Evolutionary conservation across 1,140 invertebrate genomes (phyloP).

Genomic region (Zelostemma sp.): DNA sequence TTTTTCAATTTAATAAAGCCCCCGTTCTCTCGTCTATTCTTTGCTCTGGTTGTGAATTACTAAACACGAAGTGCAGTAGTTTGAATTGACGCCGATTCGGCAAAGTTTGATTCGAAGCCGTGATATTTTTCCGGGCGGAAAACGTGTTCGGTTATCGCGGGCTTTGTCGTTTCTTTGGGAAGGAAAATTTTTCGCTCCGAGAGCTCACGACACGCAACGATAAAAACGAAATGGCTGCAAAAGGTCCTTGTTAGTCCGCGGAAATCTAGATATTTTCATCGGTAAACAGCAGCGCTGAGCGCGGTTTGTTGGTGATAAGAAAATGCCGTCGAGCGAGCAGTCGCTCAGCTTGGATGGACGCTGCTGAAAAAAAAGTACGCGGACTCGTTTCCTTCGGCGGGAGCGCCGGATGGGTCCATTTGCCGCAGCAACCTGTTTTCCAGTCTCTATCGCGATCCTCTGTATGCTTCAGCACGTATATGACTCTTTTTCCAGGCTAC

Average conservation of each 20-base stretch:
- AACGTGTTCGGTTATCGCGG: not conserved
- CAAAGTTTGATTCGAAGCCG: no score
- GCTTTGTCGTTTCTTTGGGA: not conserved
- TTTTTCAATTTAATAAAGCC: constrained; percentile 46
- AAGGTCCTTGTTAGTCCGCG: not conserved
- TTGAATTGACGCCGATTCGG: no score
- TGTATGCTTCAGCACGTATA: constrained; percentile 31
- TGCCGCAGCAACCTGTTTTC: constrained; percentile 33
- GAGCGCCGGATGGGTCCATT: constrained; percentile 28
- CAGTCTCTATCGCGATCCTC: constrained; percentile 24
- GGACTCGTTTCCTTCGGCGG: constrained; percentile 1
- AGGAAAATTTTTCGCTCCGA: not conserved
- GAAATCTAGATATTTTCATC: constrained; percentile 5
- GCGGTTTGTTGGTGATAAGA: not conserved
- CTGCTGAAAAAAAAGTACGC: constrained; percentile 19
- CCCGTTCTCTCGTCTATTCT: constrained; percentile 25
- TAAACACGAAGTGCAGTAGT: no score
- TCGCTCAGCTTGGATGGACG: constrained; percentile 1
- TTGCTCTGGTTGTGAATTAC: not conserved
- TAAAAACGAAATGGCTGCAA: not conserved
- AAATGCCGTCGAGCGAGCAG: not conserved
- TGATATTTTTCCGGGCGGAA: no score
- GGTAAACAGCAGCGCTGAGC: not conserved
- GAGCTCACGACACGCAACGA: not conserved
- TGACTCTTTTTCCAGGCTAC: constrained; percentile 25